A percentile compares a stretch with the other conserved stretches of the same genome.
These are phyloP conservation scores for Marronus borbonicus DNA, from an alignment of 2,888 invertebrate genomes.

Conservation along the genomic window DNA sequence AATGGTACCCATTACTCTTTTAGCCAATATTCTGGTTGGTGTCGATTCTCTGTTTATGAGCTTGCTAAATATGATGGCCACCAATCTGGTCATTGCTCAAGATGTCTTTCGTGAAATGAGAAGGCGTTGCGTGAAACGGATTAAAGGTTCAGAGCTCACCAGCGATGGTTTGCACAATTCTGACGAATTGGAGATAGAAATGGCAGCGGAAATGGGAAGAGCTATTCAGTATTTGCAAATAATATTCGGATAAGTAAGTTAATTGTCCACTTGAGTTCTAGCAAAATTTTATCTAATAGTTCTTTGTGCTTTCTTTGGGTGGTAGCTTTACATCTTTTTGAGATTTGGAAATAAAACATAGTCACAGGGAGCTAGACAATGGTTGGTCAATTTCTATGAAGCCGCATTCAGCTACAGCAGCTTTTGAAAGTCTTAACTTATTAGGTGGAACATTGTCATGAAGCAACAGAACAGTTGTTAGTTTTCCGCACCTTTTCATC, in stretches of 20 bases:
- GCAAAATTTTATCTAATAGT: too few relatives aligned
- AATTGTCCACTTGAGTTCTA: too few relatives aligned
- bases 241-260: neutral
- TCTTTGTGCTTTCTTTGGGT: too few relatives aligned
- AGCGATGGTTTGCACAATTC: slow-evolving; percentile 30
- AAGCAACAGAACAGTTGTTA: too few relatives aligned
- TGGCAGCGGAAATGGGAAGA: slow-evolving; percentile 4
- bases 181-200: slow-evolving; percentile 1
- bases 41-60: slow-evolving; percentile 65
- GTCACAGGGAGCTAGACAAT: too few relatives aligned
- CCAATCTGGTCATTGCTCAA: slow-evolving; percentile 62
- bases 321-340: too few relatives aligned
- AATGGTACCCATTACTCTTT: slow-evolving; percentile 61
- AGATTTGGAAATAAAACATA: too few relatives aligned
- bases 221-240: neutral
- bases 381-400: too few relatives aligned
- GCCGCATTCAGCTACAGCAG: too few relatives aligned
- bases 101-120: slow-evolving; percentile 61
- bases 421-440: too few relatives aligned
- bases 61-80: slow-evolving; percentile 62
- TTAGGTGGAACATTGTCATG: too few relatives aligned
- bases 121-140: slow-evolving; percentile 52
- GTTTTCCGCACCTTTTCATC: too few relatives aligned
- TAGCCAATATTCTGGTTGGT: slow-evolving; percentile 62
- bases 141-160: neutral